phyloP scores from a whole-genome alignment of 2,888 invertebrate genomes.

The Salpingus planirostris region DNA sequence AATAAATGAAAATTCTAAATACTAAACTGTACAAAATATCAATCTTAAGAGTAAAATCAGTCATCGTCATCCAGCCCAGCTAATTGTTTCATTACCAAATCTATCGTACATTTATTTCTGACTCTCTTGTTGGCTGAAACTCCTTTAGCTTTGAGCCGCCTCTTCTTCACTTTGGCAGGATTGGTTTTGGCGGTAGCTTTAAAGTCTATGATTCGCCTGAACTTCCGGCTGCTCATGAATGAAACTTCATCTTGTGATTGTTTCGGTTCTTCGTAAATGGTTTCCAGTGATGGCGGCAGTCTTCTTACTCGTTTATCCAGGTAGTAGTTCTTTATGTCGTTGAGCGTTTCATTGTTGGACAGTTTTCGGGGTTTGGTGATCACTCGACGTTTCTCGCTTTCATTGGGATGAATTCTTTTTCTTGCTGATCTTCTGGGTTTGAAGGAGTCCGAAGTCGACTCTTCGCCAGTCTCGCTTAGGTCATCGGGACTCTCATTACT shows the following conservation, averaged over 20 bases:
- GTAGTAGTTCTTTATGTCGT: constrained; percentile 9
- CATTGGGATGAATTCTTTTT: too few relatives aligned
- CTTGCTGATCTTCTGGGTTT: neutral
- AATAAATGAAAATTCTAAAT: constrained; percentile 8
- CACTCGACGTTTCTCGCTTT: too few relatives aligned
- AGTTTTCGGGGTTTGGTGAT: too few relatives aligned
- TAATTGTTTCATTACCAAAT: constrained; percentile 5
- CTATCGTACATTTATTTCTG: constrained; percentile 2
- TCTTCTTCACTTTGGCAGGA: constrained; percentile 7
- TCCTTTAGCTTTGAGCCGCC: constrained; percentile 3
- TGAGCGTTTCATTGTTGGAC: too few relatives aligned
- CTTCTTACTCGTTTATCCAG: constrained; percentile 11
- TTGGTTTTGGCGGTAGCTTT: constrained; percentile 2
- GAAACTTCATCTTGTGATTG: constrained; percentile 3
- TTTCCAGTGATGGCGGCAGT: constrained; percentile 6
- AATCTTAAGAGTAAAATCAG: neutral
- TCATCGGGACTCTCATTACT: too few relatives aligned
- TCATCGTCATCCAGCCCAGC: constrained; percentile 2
- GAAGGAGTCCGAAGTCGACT: too few relatives aligned
- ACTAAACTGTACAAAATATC: constrained; percentile 1
- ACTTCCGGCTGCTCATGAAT: constrained; percentile 6
- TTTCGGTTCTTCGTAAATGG: constrained; percentile 12
- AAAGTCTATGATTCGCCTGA: constrained; percentile 5
- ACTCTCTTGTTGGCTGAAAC: neutral
- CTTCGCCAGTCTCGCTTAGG: too few relatives aligned